Percentiles rank a stretch among this genome's conserved stretches.
phyloP scores from a whole-genome alignment of 23 tunicate species.

The Styela clava region DNA sequence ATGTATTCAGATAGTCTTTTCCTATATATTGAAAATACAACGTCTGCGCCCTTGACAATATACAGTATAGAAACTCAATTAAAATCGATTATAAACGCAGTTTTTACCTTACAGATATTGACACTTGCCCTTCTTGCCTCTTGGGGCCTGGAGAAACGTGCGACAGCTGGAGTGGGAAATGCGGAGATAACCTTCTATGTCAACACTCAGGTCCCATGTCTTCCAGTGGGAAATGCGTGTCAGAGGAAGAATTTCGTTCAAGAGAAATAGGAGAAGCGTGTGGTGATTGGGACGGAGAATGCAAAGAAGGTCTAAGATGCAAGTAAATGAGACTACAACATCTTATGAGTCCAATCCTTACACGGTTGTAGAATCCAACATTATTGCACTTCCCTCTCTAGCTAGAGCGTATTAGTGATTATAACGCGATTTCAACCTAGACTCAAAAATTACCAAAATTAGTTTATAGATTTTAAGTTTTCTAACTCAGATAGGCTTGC shows the following conservation, averaged over 20 bases:
- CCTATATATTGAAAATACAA: too few relatives aligned
- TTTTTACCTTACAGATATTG: constrained; percentile 16
- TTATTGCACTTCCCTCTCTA: too few relatives aligned
- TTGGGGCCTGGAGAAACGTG: constrained; percentile 44
- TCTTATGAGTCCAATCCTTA: too few relatives aligned
- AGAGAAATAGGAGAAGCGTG: constrained; percentile 27
- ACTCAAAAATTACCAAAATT: too few relatives aligned
- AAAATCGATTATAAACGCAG: not conserved
- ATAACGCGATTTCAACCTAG: too few relatives aligned
- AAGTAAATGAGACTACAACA: too few relatives aligned
- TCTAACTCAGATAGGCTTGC: too few relatives aligned
- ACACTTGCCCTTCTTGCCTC: constrained; percentile 38
- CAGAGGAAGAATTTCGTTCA: constrained; percentile 11
- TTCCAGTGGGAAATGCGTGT: constrained; percentile 7
- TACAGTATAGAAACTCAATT: not conserved
- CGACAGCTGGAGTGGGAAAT: not conserved
- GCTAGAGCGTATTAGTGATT: too few relatives aligned
- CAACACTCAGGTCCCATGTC: not conserved
- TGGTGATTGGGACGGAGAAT: constrained; percentile 41
- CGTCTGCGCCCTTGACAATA: not conserved
- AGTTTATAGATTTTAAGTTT: too few relatives aligned
- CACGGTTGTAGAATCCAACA: too few relatives aligned
- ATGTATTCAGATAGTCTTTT: too few relatives aligned
- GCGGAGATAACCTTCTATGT: not conserved
- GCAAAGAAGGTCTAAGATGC: constrained; percentile 33